Evolutionary conservation across 2,113 vertebrate genomes (phyloP), one percentile per base, ranked within the genome.

Genomic region (Myiagra hebetior): DNA sequence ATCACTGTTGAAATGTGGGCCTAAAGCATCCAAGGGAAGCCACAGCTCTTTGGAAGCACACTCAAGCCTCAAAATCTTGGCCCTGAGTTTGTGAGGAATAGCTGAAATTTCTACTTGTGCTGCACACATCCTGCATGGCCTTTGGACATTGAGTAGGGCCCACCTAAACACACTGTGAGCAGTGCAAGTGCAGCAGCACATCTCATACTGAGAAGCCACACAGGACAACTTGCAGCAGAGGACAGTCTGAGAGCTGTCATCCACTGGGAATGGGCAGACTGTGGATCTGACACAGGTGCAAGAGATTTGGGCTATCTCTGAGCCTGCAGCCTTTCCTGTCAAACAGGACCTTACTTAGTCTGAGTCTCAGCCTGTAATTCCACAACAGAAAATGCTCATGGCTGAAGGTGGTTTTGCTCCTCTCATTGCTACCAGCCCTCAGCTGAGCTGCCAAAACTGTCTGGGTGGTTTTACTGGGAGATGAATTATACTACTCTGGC

Each of bases 261-360:
- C 76, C 67, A 18, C 67, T 83, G 20, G 68, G 30, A 67, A 39
- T 24, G 24, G n/a, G 27, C 9, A 68, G 41, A 27, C 2, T 35
- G 27, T 44, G 53, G 26, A 76, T 8, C 19, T 3, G 2, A 52
- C 0, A 2, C 0, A 62, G 26, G 33, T 33, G 18, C 33, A 84
- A 72, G 69, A 64, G 24, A 82, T 52, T 53, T 72, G 35, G 44
- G 8, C 26, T 9, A 53, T 37, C 62, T 76, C 47, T 78, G 50
- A 60, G 3, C 7, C 14, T 19, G 31, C 49, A 78, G 35, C 30
- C 69, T 55, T 75, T 59, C 42, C 24, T 27, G 46, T 80, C 55
- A 55, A 85, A 59, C 7, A 30, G 42, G 26, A 21, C 24, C 9
- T 76, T 57, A 57, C n/a, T 74, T 18, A 57, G 59, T 41, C 75